phyloP scores from a whole-genome alignment of 2,113 vertebrate species.

The Coturnix japonica region DNA sequence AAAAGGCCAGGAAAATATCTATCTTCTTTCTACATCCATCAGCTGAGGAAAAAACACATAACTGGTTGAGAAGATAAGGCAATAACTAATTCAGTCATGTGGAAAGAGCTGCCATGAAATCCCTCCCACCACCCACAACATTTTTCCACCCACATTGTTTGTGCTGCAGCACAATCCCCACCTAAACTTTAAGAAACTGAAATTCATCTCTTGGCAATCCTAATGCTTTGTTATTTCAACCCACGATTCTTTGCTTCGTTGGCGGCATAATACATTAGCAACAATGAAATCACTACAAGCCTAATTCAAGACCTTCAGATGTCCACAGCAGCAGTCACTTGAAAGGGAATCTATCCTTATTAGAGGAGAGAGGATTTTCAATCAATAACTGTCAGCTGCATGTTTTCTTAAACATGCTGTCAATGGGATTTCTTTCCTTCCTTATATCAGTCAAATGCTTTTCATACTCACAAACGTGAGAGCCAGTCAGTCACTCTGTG shows the following conservation, averaged over 20 bases:
- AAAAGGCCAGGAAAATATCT: slow-evolving; percentile 43
- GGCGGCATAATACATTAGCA: slow-evolving; percentile 11
- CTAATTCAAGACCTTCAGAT: slow-evolving; percentile 30
- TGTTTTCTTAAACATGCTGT: slow-evolving; percentile 54
- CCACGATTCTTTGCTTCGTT: slow-evolving; percentile 31
- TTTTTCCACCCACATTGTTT: slow-evolving; percentile 71
- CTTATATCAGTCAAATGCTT: slow-evolving; percentile 24
- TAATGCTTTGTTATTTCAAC: slow-evolving; percentile 63
- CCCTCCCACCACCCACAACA: slow-evolving; percentile 69
- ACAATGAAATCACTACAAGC: slow-evolving; percentile 29
- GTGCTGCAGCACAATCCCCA: slow-evolving; percentile 61
- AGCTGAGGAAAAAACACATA: slow-evolving; percentile 45
- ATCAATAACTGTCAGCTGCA: slow-evolving; percentile 66
- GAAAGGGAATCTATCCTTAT: slow-evolving; percentile 64
- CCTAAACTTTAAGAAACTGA: slow-evolving; percentile 68
- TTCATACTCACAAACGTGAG: slow-evolving; percentile 20
- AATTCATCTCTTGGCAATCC: slow-evolving; percentile 60
- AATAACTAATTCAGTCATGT: slow-evolving; percentile 70
- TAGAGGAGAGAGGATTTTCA: slow-evolving; percentile 53
- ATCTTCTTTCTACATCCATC: slow-evolving; percentile 64
- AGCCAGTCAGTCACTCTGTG: slow-evolving; percentile 31
- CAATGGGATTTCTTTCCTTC: slow-evolving; percentile 31
- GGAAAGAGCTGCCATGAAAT: slow-evolving; percentile 67
- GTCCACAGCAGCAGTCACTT: slow-evolving; percentile 45
- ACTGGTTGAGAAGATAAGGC: slow-evolving; percentile 69